Base-by-base conservation (phyloP, 2,888 invertebrate species). In the Eristalis intricaria region DNA sequence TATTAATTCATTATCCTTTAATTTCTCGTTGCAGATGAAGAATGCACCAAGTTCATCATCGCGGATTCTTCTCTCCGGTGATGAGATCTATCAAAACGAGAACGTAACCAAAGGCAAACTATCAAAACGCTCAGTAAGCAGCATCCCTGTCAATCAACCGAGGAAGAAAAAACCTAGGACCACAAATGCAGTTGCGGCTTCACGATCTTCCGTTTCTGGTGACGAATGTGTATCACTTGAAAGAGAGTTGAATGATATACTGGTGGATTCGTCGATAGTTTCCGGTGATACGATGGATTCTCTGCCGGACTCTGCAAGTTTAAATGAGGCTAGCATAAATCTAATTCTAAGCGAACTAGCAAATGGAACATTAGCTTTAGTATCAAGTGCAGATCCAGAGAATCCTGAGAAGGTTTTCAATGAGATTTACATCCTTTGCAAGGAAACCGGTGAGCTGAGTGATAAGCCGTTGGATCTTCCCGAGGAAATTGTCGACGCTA, bases 391-490 rank as follows among this genome's bases (percentile, higher is more conserved):
- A 40, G 91, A 92, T 90, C 89, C 91, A 0, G 90, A 90, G 13
- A 89, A 91, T 77, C 89, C 90, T 7, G 90, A 92, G 89, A 90
- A 90, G 69, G 86, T 91, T 38, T 83, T 92, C 26, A 91, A 93
- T 89, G 93, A 93, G 89, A 92, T 93, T 77, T 93, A 92, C 82
- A 91, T 92, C 87, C 89, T 92, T 75, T 91, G 91, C 77, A 91
- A 91, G 76, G 89, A 90, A 68, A 92, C 92, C 8, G 92, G 91
- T 0, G 90, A 91, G 22, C 74, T 93, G 19, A 91, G 91, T 75
- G 92, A 93, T n/a, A 90, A 91, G 58, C 93, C 93, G 8, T 82
- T 93, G 61, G 90, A 91, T 82, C 91, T 93, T 89, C 92, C 93
- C 40, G 91, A 92, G 66, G 91, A 91, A 81, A 91, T 93, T 88